Conservation (phyloP, 2,888 invertebrate genomes). For the Erebia aethiops region DNA sequence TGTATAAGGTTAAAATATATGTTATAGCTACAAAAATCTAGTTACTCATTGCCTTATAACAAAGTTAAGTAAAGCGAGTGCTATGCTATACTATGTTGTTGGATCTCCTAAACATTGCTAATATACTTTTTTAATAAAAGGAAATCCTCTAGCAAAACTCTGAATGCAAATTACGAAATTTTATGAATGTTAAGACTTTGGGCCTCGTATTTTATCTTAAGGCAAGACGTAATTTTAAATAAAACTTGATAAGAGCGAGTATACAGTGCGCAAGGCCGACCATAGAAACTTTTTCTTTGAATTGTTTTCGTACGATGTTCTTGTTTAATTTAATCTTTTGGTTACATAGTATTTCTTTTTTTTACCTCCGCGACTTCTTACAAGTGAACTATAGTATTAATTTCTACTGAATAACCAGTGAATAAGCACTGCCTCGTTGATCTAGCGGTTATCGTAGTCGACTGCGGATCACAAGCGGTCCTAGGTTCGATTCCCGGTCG, state of each 20-base stretch:
- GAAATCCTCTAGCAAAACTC: conserved; percentile 32
- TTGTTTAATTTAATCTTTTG: conserved; percentile 19
- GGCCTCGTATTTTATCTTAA: conserved; percentile 32
- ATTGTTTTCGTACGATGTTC: conserved; percentile 20
- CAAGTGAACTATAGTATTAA: too few species aligned
- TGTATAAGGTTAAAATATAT: too few species aligned
- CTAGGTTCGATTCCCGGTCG: too few species aligned
- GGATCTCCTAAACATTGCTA: conserved; percentile 28
- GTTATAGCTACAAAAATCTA: too few species aligned
- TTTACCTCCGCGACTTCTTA: neutral
- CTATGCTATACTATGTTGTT: conserved; percentile 1
- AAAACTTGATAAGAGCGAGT: conserved; percentile 35
- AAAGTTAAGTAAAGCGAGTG: neutral
- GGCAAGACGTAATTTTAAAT: conserved; percentile 38
- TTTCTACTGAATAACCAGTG: too few species aligned
- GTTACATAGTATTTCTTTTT: neutral
- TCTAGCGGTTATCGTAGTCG: too few species aligned
- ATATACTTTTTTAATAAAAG: conserved; percentile 35
- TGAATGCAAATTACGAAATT: conserved; percentile 39
- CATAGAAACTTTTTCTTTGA: conserved; percentile 18
- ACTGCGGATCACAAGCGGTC: too few species aligned
- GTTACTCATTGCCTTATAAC: neutral
- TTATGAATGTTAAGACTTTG: conserved; percentile 38
- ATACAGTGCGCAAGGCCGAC: conserved; percentile 19
- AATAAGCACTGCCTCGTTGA: too few species aligned